A percentile compares a stretch with the other conserved stretches of the same genome.
These are phyloP conservation scores for Crenuchus spilurus DNA, from an alignment of 2,797 vertebrate genomes.

Conservation along the genomic window DNA sequence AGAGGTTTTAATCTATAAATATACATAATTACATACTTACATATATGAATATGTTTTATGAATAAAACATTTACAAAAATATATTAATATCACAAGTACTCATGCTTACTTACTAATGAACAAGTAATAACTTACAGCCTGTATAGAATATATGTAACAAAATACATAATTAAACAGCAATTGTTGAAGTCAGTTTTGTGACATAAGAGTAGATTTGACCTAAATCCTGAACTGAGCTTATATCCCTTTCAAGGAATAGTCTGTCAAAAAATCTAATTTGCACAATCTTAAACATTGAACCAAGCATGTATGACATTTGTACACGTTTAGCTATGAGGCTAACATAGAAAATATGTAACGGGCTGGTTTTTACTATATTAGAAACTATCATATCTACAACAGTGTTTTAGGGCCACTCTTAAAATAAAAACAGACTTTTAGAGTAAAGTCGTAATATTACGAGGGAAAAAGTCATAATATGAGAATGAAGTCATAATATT, in stretches of 20 bases:
- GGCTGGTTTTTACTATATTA: too few species aligned
- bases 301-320: too few species aligned
- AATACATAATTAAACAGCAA: conserved; percentile 66
- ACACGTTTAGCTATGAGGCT: not conserved
- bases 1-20: conserved; percentile 68
- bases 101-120: conserved; percentile 76
- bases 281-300: too few species aligned
- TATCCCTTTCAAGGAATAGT: conserved; percentile 64
- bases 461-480: too few species aligned
- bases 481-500: too few species aligned
- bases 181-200: conserved; percentile 61
- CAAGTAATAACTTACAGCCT: conserved; percentile 78
- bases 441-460: too few species aligned
- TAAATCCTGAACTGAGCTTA: conserved; percentile 74
- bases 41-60: conserved; percentile 72
- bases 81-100: conserved; percentile 82
- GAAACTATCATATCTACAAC: too few species aligned
- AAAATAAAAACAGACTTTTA: too few species aligned
- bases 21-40: conserved; percentile 74
- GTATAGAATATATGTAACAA: conserved; percentile 63
- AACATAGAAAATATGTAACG: too few species aligned
- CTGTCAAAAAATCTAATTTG: not conserved
- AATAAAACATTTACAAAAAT: conserved; percentile 77
- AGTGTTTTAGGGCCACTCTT: too few species aligned
- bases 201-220: conserved; percentile 56